A percentile compares a stretch with the other conserved stretches of the same genome.
Evolutionary conservation across 2,113 vertebrate genomes (phyloP).

Genomic region (Erythrolamprus reginae): DNA sequence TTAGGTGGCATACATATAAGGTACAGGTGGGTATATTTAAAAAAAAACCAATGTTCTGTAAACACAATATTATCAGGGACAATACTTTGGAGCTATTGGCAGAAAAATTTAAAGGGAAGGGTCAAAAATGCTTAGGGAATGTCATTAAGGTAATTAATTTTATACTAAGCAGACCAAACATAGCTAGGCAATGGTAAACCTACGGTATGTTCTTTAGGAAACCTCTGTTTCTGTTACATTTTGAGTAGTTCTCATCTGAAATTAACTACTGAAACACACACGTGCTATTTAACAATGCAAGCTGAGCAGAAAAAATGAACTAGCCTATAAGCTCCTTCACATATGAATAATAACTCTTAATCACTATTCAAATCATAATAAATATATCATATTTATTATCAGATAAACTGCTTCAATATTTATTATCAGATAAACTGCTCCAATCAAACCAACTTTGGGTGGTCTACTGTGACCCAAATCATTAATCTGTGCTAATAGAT

Average conservation of each 20-base stretch:
- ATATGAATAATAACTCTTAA: neutral
- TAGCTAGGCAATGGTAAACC: neutral
- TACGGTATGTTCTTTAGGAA: neutral
- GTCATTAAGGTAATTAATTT: neutral
- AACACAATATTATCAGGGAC: accelerated
- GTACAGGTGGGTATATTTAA: neutral
- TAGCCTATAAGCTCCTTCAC: neutral
- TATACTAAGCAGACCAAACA: neutral
- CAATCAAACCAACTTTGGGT: neutral
- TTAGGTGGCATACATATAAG: neutral
- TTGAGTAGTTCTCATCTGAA: neutral
- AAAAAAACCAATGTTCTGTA: no score
- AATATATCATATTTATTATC: neutral
- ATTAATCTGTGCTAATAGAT: neutral
- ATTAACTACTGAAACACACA: neutral
- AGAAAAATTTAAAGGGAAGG: neutral
- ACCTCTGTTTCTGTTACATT: neutral
- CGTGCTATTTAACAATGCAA: neutral
- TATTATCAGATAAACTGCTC: neutral
- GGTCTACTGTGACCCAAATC: neutral
- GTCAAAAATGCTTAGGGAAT: neutral
- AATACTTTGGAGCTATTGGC: accelerated
- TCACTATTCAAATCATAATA: neutral
- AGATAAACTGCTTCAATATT: neutral
- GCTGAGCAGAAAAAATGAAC: neutral